Evolutionary conservation across 1,140 invertebrate species (phyloP).

Genomic region (Steinernema khuongi): DNA sequence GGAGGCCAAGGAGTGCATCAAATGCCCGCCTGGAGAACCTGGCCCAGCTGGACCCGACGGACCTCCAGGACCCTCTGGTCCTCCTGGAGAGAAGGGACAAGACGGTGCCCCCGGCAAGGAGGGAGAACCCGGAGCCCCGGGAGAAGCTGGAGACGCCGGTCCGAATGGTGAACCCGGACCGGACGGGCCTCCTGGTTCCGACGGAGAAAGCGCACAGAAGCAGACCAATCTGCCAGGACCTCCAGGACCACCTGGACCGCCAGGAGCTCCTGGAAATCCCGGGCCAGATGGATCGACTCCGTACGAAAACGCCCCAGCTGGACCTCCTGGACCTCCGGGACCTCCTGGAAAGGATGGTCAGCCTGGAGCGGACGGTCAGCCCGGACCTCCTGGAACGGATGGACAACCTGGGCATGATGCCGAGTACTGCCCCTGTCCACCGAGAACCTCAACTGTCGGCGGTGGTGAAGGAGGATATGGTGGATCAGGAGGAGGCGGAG

Average conservation of each 20-base stretch:
- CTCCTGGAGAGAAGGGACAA: constrained; percentile 27
- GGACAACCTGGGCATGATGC: not conserved
- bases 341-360: constrained; percentile 2
- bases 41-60: not conserved
- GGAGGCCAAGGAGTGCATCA: constrained; percentile 14
- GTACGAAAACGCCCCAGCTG: constrained; percentile 12
- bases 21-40: constrained; percentile 11
- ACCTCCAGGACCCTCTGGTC: constrained; percentile 22
- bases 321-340: not conserved
- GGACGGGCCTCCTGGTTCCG: constrained; percentile 16
- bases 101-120: not conserved
- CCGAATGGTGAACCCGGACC: constrained; percentile 16
- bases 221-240: not conserved
- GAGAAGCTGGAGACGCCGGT: constrained; percentile 24
- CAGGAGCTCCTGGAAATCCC: constrained; percentile 16
- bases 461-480: not conserved
- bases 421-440: not conserved
- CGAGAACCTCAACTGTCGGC: not conserved
- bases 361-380: constrained; percentile 33
- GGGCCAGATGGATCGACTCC: constrained; percentile 25
- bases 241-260: constrained; percentile 16
- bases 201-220: not conserved
- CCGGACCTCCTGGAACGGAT: constrained; percentile 20
- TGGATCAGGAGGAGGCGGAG: not conserved
- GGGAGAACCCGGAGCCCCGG: constrained; percentile 26